Conservation (phyloP, 2,797 vertebrate genomes). For the Cottoperca gobio region DNA sequence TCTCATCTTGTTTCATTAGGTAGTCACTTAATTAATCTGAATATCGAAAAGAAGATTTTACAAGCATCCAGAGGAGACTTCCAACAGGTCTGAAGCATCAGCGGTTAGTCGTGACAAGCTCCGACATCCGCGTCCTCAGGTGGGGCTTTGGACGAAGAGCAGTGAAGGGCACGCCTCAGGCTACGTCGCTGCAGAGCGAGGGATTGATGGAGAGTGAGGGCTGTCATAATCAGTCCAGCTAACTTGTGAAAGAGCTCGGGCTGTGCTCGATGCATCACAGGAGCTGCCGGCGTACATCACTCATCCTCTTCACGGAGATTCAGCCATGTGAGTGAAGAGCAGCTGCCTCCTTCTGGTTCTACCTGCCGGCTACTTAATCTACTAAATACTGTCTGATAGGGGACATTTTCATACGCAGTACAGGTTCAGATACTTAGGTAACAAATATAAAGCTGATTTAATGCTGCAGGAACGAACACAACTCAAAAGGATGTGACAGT, state of each 20-base stretch:
- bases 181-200: conserved; percentile 11
- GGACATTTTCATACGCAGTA: neutral
- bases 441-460: neutral
- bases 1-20: conserved; percentile 18
- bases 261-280: conserved; percentile 33
- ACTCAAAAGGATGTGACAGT: neutral
- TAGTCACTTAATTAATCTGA: neutral
- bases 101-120: conserved; percentile 40
- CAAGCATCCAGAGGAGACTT: neutral
- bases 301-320: conserved; percentile 36
- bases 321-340: conserved; percentile 39
- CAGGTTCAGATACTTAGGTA: neutral
- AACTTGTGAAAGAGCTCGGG: conserved; percentile 31
- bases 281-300: conserved; percentile 43
- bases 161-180: conserved; percentile 44
- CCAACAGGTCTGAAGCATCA: neutral
- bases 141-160: conserved; percentile 28
- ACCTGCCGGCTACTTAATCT: conserved; percentile 21
- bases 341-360: conserved; percentile 23
- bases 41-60: neutral
- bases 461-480: neutral
- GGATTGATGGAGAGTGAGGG: conserved; percentile 16
- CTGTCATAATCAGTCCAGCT: conserved; percentile 52
- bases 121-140: conserved; percentile 28
- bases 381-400: neutral